Evolutionary conservation across 2,113 vertebrate genomes (phyloP), one percentile per base, ranked within the genome.

Genomic region (Todiramphus chloris): DNA sequence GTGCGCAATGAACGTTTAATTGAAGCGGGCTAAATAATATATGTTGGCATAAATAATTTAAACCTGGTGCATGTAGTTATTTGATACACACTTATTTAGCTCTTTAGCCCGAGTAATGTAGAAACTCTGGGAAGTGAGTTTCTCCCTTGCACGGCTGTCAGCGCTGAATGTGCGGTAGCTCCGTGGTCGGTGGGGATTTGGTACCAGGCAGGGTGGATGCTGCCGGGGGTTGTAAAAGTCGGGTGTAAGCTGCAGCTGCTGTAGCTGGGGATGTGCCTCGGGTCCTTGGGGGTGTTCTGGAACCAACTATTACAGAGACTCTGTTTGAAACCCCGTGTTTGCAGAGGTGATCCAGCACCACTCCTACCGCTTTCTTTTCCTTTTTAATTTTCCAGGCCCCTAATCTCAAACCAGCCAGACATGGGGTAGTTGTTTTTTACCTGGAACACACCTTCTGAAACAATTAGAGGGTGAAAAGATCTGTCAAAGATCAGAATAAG

Each of bases 141-240:
- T 2, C 28, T 53, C 4, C 1, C 0, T 5, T 16, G 0, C 2
- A 3, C 2, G 58, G 24, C 3, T 59, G 17, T 1, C 39, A 4
- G 53, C 21, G 11, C 20, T 53, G 14, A 16, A 2, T 1, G 15
- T 18, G 6, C 25, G 2, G 20, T 13, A 7, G 24, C 64, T n/a
- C 37, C 4, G 2, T 17, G 51, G 51, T 8, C 3, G 30, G 2
- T 1, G 33, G 8, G 15, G 3, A 2, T 13, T 6, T 13, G 28
- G 17, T 19, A 23, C 27, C 6, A 4, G 23, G 6, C 24, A 5
- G 51, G 31, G 24, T 8, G 3, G 4, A 5, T 21, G 28, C 58
- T 35, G 58, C 8, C 7, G 10, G 50, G 20, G 19, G 30, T 14
- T 78, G 48, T 16, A 21, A 21, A 13, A 33, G 4, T 12, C 1